Evolutionary conservation across 2,797 vertebrate species (phyloP), one percentile per base, ranked within the genome.

Genomic region (Spinibarbus caldwelli): DNA sequence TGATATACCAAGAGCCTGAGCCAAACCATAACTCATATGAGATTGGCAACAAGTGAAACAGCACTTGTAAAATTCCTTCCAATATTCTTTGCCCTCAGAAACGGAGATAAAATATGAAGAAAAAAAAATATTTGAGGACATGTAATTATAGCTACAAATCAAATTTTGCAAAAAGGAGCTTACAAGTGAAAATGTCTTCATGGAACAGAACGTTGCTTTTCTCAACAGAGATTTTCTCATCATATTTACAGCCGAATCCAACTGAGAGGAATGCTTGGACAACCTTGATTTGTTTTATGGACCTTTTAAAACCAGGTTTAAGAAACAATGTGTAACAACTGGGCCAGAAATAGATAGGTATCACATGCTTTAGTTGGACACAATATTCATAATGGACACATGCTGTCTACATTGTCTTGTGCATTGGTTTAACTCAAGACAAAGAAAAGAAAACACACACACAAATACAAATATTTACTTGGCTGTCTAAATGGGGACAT

Each of bases 361-460:
- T 83, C 88, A 92, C 93, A 91, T 92, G 93, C 81, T 87, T 85
- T 86, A 72, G 86, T 80, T 83, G 89, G 90, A 92, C 86, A 67
- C 80, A 84, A 83, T 41, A 29, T 72, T 84, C 87, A 49, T 85
- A 86, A 79, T 0, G 6, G 23, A 64, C 43, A 75, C 86, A 59
- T 78, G 52, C 54, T 34, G 29, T 45, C 47, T 41, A 47, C 68
- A 85, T 86, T 88, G 87, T 87, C 87, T 87, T 34, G 85, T 86
- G 79, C 85, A 72, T 64, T 82, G 62, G 59, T 71, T 71, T 29
- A 82, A 21, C n/a, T n/a, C 21, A 45, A 73, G 68, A 31, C 47
- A n/a, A n/a, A n/a, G n/a, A n/a, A 81, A 82, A 76, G 49, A 38
- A 76, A 52, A 29, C 23, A n/a, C 47, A 76, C 31, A 38, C 31